Percentiles rank a stretch among this genome's conserved stretches.
Conservation (phyloP, 2,797 vertebrate genomes). For the Parambassis ranga region DNA sequence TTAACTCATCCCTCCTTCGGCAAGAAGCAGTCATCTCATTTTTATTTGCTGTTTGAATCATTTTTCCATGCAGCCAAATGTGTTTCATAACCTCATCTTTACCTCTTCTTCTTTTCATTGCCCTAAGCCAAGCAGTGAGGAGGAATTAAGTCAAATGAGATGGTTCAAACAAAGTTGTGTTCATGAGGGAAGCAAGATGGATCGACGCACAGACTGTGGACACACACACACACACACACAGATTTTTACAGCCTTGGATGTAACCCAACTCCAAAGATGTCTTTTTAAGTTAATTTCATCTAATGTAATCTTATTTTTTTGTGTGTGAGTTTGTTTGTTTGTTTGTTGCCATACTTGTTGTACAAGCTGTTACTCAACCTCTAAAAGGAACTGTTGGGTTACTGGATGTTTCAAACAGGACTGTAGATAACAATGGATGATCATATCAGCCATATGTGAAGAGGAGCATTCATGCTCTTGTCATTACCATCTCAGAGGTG, state of each 20-base stretch:
- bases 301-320: neutral
- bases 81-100: conserved; percentile 43
- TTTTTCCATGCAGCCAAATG: neutral
- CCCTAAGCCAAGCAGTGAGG: conserved; percentile 21
- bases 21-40: conserved; percentile 38
- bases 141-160: conserved; percentile 48
- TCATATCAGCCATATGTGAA: too few species aligned
- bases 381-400: neutral
- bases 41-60: conserved; percentile 8
- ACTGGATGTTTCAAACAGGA: too few species aligned
- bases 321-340: too few species aligned
- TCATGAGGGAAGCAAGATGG: neutral
- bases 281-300: conserved; percentile 1
- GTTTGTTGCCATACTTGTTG: neutral
- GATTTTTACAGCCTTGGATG: conserved; percentile 3
- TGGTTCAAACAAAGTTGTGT: conserved; percentile 14
- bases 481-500: too few species aligned
- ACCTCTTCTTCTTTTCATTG: conserved; percentile 16
- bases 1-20: conserved; percentile 45
- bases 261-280: neutral
- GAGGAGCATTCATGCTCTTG: too few species aligned
- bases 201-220: neutral
- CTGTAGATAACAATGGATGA: too few species aligned
- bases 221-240: neutral
- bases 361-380: neutral